Evolutionary conservation across 2,797 vertebrate species (phyloP), one percentile per base, ranked within the genome.

Genomic region (Tolypeutes matacus): DNA sequence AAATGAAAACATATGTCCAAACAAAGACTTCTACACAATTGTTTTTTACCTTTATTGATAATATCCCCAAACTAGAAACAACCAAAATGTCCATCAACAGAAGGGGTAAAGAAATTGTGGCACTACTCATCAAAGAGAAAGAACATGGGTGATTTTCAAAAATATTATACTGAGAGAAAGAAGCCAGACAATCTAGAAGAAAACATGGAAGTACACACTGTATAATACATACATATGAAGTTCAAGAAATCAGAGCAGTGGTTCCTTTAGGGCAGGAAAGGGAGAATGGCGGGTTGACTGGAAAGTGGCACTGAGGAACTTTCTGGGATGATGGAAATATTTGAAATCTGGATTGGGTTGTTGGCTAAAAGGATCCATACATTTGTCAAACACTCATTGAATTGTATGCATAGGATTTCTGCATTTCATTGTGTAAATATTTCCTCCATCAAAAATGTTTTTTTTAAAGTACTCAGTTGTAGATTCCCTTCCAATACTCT

Each of bases 401-500:
- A 95, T 65, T 76, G 17, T 60, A 29, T 42, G 70, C 15, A 36
- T 9, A 27, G 58, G 4, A 42, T 72, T 18, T 91, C 90, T 64
- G 49, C 20, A 15, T 84, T 92, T 83, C 29, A 46, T 7, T 34
- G 8, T 89, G 27, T 72, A 86, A 92, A 51, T 89, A 17, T 78
- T 91, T 94, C 36, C 56, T 83, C 69, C 67, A 23, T 77, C 6
- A 77, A 91, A 95, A 51, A 25, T 23, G 82, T 62, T 73, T 91
- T 21, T 73, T 88, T 31, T 56, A 82, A 80, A 20, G 17, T 70
- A 80, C 62, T 80, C 70, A 86, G 53, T 36, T 85, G 11, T 62
- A 81, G 58, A 89, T 56, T 87, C 36, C 27, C 18, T 86, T 69
- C 49, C 29, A 82, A 15, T 72, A 65, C 8, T 70, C 5, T 49